Conservation (phyloP, 2,888 invertebrate genomes). For the Athalia circularis region DNA sequence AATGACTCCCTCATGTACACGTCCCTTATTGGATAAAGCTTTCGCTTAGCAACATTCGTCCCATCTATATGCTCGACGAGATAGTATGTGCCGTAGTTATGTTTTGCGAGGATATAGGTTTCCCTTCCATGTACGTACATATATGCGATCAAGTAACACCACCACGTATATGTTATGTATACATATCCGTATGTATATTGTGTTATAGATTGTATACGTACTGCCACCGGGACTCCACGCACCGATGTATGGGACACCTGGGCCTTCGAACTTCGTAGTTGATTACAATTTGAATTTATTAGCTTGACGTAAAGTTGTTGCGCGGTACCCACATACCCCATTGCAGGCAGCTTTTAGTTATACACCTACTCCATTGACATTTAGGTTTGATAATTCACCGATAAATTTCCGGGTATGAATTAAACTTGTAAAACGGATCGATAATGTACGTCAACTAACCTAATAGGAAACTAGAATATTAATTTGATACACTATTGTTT, state of each 20-base stretch:
- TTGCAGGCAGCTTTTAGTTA: not conserved
- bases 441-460: too few relatives aligned
- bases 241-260: slow-evolving; percentile 37
- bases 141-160: slow-evolving; percentile 4
- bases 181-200: not conserved
- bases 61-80: not conserved
- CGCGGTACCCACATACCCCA: not conserved
- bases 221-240: slow-evolving; percentile 20
- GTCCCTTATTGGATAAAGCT: slow-evolving; percentile 43
- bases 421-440: too few relatives aligned
- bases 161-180: not conserved
- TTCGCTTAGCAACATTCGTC: slow-evolving; percentile 25
- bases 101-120: not conserved
- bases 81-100: not conserved
- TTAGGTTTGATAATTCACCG: not conserved
- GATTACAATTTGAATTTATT: slow-evolving; percentile 44
- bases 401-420: not conserved
- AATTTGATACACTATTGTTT: too few relatives aligned
- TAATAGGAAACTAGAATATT: too few relatives aligned
- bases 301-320: slow-evolving; percentile 18
- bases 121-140: not conserved
- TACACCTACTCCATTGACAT: not conserved
- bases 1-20: slow-evolving; percentile 36
- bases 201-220: not conserved
- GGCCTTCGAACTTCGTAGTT: slow-evolving; percentile 39